Percentiles rank a stretch among this genome's conserved stretches.
phyloP scores from a whole-genome alignment of 2,888 invertebrate species.

The Drosophila neotestacea region DNA sequence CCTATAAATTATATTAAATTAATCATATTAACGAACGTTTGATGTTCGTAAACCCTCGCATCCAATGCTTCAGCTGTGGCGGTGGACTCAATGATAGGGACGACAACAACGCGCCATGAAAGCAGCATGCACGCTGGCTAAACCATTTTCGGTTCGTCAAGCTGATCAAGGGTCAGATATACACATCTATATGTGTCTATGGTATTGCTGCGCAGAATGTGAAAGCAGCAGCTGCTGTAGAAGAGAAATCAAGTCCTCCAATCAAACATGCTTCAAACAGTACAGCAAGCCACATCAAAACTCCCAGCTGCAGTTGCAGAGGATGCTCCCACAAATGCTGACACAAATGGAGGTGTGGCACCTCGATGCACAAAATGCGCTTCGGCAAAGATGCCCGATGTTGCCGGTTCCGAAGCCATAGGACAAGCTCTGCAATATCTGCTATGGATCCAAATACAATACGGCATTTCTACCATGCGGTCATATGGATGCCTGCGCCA shows the following conservation, averaged over 20 bases:
- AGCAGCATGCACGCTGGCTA: constrained; percentile 97
- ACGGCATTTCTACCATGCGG: constrained; percentile 98
- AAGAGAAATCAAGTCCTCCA: background rate
- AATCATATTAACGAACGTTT: constrained; percentile 88
- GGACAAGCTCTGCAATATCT: constrained; percentile 94
- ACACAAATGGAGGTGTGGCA: constrained; percentile 40
- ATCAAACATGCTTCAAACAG: constrained; percentile 1
- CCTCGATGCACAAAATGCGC: constrained; percentile 21
- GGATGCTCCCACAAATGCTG: constrained; percentile 1
- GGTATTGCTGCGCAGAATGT: constrained; percentile 43
- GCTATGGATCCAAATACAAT: constrained; percentile 94
- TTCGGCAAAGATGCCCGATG: background rate
- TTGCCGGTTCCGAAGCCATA: constrained; percentile 45
- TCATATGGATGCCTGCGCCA: constrained; percentile 96
- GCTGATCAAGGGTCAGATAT: constrained; percentile 92
- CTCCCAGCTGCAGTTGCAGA: background rate
- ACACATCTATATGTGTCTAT: constrained; percentile 86
- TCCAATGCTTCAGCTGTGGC: constrained; percentile 96
- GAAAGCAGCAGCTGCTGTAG: constrained; percentile 32
- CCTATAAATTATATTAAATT: no score
- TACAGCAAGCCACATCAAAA: background rate
- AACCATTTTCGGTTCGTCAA: constrained; percentile 93
- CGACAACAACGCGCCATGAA: constrained; percentile 95
- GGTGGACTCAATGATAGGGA: constrained; percentile 98
- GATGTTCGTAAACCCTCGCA: constrained; percentile 88